Percentiles rank a stretch among this genome's conserved stretches.
Evolutionary conservation across 2,888 invertebrate genomes (phyloP).

Genomic region (Drosophila kuntzei): DNA sequence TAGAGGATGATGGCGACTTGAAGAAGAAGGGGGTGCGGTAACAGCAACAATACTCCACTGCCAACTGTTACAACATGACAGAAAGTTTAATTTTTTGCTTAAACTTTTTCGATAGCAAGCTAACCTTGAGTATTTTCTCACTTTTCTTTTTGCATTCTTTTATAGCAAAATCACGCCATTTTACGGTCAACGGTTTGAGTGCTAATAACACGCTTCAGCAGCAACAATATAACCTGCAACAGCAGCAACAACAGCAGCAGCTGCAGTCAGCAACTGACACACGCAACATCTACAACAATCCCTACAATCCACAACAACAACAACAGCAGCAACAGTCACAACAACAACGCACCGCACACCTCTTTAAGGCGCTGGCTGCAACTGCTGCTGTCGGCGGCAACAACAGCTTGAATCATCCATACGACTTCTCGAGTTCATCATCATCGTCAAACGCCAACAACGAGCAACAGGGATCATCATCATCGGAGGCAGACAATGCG

Average conservation of each 20-base stretch:
- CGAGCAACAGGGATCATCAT: slow-evolving; percentile 85
- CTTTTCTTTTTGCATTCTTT: slow-evolving; percentile 5
- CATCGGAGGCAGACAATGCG: slow-evolving; percentile 89
- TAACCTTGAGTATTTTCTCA: slow-evolving; percentile 19
- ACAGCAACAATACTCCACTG: background rate
- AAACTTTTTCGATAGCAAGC: slow-evolving; percentile 40
- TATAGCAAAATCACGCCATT: slow-evolving; percentile 91
- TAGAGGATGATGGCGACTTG: slow-evolving; percentile 1
- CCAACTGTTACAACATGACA: slow-evolving; percentile 60
- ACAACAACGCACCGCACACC: slow-evolving; percentile 78
- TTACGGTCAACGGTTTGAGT: slow-evolving; percentile 88
- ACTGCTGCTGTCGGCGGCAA: slow-evolving; percentile 64
- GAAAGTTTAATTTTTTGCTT: slow-evolving; percentile 51
- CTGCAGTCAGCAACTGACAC: slow-evolving; percentile 85
- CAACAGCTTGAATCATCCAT: slow-evolving; percentile 76
- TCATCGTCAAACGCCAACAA: slow-evolving; percentile 75
- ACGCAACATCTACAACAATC: slow-evolving; percentile 88
- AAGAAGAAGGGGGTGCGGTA: background rate
- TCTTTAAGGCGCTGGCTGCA: slow-evolving; percentile 81
- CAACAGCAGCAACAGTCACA: slow-evolving; percentile 52
- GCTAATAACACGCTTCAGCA: slow-evolving; percentile 81
- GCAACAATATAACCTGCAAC: slow-evolving; percentile 86
- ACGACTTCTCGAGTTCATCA: slow-evolving; percentile 82
- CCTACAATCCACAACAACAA: slow-evolving; percentile 83
- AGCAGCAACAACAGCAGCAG: slow-evolving; percentile 82